phyloP scores from a whole-genome alignment of 2,888 invertebrate species.

The Amphiduros pacificus region DNA sequence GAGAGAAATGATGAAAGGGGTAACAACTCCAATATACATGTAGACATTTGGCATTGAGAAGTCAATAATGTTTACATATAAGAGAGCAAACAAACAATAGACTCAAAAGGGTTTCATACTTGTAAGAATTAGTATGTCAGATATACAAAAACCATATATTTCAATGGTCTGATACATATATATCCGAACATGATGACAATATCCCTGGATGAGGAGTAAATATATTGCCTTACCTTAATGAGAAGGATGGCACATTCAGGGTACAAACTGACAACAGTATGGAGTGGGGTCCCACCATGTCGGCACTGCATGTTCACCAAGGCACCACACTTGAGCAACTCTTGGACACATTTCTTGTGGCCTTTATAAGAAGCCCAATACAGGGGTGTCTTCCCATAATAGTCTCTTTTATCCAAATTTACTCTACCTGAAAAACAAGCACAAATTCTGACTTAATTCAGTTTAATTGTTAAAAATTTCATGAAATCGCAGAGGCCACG shows the following conservation, averaged over 20 bases:
- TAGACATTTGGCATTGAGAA: too few relatives aligned
- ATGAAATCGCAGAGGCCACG: too few relatives aligned
- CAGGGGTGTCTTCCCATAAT: conserved; percentile 42
- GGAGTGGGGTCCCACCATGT: conserved; percentile 42
- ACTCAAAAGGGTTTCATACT: too few relatives aligned
- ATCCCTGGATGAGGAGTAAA: not conserved
- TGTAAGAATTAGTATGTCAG: not conserved
- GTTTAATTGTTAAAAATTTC: not conserved
- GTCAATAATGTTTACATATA: too few relatives aligned
- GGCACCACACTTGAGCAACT: conserved; percentile 39
- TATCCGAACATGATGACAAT: not conserved
- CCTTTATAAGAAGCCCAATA: conserved; percentile 45
- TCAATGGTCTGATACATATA: too few relatives aligned
- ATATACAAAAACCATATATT: too few relatives aligned
- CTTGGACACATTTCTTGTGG: conserved; percentile 36
- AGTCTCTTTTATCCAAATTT: conserved; percentile 38
- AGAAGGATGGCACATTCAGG: conserved; percentile 43
- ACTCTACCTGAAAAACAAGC: conserved; percentile 31
- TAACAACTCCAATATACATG: too few relatives aligned
- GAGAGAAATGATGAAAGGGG: too few relatives aligned
- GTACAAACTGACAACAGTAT: conserved; percentile 40
- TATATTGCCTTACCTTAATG: conserved; percentile 33
- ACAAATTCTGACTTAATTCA: too few relatives aligned
- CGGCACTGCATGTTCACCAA: conserved; percentile 38
- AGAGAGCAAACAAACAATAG: too few relatives aligned